Evolutionary conservation across 2,113 vertebrate species (phyloP), one percentile per base, ranked within the genome.

Genomic region (Apodemus sylvaticus): DNA sequence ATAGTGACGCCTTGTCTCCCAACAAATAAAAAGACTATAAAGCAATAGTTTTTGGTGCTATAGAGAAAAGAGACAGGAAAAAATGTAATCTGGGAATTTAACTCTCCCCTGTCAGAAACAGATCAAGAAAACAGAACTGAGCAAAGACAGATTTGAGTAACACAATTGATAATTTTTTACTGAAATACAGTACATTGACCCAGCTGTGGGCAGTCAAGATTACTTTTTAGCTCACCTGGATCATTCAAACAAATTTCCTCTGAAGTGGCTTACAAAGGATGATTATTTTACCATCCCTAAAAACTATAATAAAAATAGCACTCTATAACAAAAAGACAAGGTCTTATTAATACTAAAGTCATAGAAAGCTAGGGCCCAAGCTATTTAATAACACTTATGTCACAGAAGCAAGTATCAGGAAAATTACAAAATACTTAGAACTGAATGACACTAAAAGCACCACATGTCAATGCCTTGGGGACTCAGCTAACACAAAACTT

Each of bases 391-490:
- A 90, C 58, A 93, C 45, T 92, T 92, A 22, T 82, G 48, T 94
- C 96, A 94, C 96, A 90, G 14, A 96, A 94, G 55, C 95, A 97
- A 93, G 91, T 89, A 95, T 60, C 89, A 7, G 53, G 83, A 51
- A 94, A 91, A 96, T 97, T 91, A 91, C 48, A 73, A 96, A 96
- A 95, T 87, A 91, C 53, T 95, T 94, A 83, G 55, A 96, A 53
- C 64, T 87, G 79, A 96, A 87, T 92, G 92, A 94, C 92, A 95
- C 82, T 95, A 91, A 97, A 96, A 97, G 91, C 39, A 89, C 62
- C 45, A 74, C 87, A 70, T 93, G 83, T 95, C 87, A 94, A 97
- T 92, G 93, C 89, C 68, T 89, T 53, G 70, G 34, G 88, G 76
- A 89, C 51, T 83, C 11, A 53, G 60, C 39, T 86, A 94, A 93